Conservation (phyloP, 2,888 invertebrate genomes). For the Drosophila subquinaria region DNA sequence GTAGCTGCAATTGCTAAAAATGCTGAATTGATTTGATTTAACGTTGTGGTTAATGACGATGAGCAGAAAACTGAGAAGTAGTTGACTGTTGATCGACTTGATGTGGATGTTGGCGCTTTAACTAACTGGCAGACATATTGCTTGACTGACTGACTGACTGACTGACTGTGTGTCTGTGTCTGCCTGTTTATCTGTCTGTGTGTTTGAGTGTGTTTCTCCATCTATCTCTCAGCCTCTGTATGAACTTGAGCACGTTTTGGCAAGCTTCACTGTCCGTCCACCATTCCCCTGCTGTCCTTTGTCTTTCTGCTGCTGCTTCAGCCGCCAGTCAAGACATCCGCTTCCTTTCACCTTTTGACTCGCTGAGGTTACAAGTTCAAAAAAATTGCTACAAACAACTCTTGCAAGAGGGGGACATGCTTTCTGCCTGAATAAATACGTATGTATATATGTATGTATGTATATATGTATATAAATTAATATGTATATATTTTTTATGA, state of each 20-base stretch:
- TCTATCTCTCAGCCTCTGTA: conserved; percentile 6
- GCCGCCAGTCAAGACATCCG: conserved; percentile 33
- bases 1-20: too few relatives aligned
- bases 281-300: not conserved
- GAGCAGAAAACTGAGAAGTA: not conserved
- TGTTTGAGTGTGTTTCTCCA: not conserved
- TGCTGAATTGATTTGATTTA: not conserved
- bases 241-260: conserved; percentile 65
- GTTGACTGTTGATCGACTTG: not conserved
- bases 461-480: not conserved
- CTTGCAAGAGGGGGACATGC: not conserved
- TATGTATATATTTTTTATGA: conserved; percentile 15
- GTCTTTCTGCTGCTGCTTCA: not conserved
- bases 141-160: not conserved
- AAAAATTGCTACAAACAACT: conserved; percentile 45
- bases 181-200: not conserved
- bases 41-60: too few relatives aligned
- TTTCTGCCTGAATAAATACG: conserved; percentile 15
- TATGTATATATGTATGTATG: not conserved
- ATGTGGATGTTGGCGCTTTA: conserved; percentile 7
- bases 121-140: not conserved
- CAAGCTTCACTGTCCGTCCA: conserved; percentile 31
- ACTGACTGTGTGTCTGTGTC: conserved; percentile 20
- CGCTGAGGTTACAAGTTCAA: conserved; percentile 62
- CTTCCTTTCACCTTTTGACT: conserved; percentile 57